These are phyloP conservation scores for Oreortyx pictus DNA, from an alignment of 2,797 vertebrate species.

Conservation along the genomic window DNA sequence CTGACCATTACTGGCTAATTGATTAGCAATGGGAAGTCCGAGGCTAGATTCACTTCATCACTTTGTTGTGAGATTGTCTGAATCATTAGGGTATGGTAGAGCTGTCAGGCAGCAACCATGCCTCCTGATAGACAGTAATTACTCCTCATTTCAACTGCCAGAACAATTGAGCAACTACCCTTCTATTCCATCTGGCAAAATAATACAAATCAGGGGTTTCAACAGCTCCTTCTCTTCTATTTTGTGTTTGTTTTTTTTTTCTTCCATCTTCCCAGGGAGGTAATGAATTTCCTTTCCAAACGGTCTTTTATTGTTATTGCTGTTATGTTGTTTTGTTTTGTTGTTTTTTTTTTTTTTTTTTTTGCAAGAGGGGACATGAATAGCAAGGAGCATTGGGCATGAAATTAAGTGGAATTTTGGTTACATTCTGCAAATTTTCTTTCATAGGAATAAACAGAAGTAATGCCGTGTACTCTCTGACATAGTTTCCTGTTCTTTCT, in stretches of 20 bases:
- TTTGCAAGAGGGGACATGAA: no score
- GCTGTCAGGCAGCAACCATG: background rate
- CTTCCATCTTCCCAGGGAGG: background rate
- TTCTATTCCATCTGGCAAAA: background rate
- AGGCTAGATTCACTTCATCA: background rate
- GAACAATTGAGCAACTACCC: background rate
- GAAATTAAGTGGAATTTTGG: background rate
- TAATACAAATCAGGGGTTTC: background rate
- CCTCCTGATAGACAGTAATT: background rate
- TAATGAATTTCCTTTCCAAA: background rate
- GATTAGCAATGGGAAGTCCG: background rate
- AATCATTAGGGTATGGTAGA: background rate
- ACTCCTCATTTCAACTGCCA: fast-evolving
- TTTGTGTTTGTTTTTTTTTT: background rate
- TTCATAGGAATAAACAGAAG: background rate
- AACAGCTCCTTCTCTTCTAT: background rate
- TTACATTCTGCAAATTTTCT: background rate
- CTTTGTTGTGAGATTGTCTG: background rate
- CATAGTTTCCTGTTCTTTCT: background rate
- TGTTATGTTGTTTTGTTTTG: no score
- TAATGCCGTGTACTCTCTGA: background rate
- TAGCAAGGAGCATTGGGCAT: background rate
- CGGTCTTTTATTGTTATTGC: no score
- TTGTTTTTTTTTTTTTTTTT: no score
- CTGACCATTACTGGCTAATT: background rate